Conservation (phyloP, 1,140 invertebrate species). For the Neodiprion virginianus region DNA sequence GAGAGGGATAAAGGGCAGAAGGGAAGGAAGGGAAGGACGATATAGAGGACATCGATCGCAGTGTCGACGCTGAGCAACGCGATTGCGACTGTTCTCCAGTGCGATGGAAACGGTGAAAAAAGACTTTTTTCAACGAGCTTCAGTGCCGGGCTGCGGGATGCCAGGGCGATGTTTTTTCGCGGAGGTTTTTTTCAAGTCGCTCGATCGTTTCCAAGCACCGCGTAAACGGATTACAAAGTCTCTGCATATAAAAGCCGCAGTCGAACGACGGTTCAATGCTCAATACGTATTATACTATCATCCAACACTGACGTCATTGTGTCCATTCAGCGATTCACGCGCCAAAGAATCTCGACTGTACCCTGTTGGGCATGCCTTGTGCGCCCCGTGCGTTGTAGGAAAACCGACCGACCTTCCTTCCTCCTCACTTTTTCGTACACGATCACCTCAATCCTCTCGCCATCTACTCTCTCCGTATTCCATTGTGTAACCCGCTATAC, state of each 20-base stretch:
- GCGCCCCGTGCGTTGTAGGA: too few species aligned
- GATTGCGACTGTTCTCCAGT: too few species aligned
- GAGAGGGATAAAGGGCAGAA: too few species aligned
- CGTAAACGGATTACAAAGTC: not conserved
- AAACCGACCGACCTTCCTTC: too few species aligned
- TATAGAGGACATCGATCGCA: too few species aligned
- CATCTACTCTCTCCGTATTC: too few species aligned
- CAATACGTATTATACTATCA: constrained; percentile 5
- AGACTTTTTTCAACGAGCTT: not conserved
- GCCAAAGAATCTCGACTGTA: not conserved
- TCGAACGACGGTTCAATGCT: not conserved
- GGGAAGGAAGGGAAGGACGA: too few species aligned
- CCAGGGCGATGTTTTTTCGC: not conserved
- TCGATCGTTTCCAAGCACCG: not conserved
- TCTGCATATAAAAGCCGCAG: not conserved
- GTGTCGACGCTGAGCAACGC: too few species aligned
- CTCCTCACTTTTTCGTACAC: too few species aligned
- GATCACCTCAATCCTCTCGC: too few species aligned
- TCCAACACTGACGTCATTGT: constrained; percentile 7
- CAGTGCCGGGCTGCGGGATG: not conserved
- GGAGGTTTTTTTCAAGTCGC: not conserved
- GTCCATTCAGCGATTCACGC: not conserved
- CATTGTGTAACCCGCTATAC: too few species aligned
- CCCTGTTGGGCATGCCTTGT: not conserved
- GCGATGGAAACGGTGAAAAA: not conserved